These are phyloP conservation scores for Cyrtorhinus lividipennis DNA, from an alignment of 1,140 invertebrate species.

Conservation along the genomic window DNA sequence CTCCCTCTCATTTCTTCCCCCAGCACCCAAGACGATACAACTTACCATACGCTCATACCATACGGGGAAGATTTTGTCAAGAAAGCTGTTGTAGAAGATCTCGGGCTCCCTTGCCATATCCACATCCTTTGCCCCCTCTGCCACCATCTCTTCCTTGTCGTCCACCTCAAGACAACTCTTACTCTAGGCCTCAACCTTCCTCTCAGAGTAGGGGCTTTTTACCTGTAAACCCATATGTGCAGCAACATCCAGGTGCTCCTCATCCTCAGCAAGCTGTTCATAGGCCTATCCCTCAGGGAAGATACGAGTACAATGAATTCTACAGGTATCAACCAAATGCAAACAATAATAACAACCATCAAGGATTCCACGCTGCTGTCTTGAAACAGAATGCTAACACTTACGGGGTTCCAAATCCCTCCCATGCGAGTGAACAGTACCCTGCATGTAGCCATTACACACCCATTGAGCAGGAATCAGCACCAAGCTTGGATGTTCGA, in stretches of 20 bases:
- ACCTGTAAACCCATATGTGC: constrained; percentile 8
- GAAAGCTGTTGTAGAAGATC: neutral
- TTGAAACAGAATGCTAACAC: neutral
- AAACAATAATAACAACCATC: neutral
- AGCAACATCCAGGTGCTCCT: neutral
- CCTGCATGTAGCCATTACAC: constrained; percentile 3
- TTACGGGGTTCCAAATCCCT: neutral
- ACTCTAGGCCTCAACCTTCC: neutral
- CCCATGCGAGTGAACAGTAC: neutral
- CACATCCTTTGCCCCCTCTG: neutral
- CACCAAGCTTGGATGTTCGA: neutral
- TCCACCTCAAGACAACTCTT: neutral
- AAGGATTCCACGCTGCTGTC: neutral
- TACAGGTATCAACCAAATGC: neutral
- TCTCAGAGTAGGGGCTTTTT: neutral
- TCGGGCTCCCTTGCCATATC: neutral
- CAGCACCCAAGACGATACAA: neutral
- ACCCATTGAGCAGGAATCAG: neutral
- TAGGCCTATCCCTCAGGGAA: neutral
- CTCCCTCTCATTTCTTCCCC: neutral
- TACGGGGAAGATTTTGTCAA: constrained; percentile 1
- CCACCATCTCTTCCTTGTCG: neutral
- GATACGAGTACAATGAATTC: constrained; percentile 1
- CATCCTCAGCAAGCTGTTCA: neutral
- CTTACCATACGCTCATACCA: neutral